A percentile compares a stretch with the other conserved stretches of the same genome.
Evolutionary conservation across 2,113 vertebrate genomes (phyloP).

Genomic region (Merops nubicus): DNA sequence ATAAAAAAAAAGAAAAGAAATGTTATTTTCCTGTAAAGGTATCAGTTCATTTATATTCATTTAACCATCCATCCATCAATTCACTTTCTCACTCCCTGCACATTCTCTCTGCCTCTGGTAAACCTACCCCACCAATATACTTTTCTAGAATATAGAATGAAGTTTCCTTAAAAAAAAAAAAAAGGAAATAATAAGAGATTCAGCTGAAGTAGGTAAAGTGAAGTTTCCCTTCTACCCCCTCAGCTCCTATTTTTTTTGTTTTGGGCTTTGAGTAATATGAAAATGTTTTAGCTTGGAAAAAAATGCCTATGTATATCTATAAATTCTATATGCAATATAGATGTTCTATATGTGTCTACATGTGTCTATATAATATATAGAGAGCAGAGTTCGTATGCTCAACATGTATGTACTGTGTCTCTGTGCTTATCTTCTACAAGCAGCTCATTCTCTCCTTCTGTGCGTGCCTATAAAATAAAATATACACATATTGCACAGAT

Average conservation of each 20-base stretch:
- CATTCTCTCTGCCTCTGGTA: slow-evolving; percentile 79
- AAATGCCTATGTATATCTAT: background rate
- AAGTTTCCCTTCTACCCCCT: slow-evolving; percentile 3
- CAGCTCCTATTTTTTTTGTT: background rate
- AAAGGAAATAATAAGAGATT: slow-evolving; percentile 59
- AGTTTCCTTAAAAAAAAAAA: slow-evolving; percentile 63
- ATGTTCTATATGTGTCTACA: background rate
- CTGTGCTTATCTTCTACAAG: background rate
- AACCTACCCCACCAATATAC: slow-evolving; percentile 74
- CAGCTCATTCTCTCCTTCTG: background rate
- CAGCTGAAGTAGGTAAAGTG: slow-evolving; percentile 37
- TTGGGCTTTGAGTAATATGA: background rate
- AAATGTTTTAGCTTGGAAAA: background rate
- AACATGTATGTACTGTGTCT: background rate
- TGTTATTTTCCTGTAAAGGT: slow-evolving; percentile 87
- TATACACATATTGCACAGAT: background rate
- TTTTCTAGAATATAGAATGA: slow-evolving; percentile 80
- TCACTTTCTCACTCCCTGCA: slow-evolving; percentile 82
- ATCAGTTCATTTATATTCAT: slow-evolving; percentile 91
- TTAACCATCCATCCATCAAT: slow-evolving; percentile 88
- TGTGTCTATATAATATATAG: background rate
- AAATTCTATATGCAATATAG: background rate
- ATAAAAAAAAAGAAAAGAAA: slow-evolving; percentile 86
- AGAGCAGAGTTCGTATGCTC: background rate
- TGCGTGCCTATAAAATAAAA: slow-evolving; percentile 13